Base-by-base conservation (phyloP, 2,113 vertebrate species). In the Myxocyprinus asiaticus region DNA sequence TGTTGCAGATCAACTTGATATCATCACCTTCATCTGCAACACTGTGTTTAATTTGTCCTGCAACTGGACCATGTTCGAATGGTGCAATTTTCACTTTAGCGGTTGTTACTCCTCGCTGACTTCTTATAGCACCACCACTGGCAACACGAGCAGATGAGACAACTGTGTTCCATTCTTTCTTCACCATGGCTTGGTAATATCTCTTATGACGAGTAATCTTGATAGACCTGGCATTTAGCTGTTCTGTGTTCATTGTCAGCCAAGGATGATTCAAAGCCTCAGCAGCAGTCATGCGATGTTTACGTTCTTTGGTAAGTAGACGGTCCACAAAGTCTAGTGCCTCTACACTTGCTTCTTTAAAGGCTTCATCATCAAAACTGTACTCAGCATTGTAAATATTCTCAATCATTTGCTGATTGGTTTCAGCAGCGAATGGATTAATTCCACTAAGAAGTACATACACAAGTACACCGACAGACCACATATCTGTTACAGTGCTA, bases 381-480 rank as follows among this genome's bases (percentile, higher is more conserved):
- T 98, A 99, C 85, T 96, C 96, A 73, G 97, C 96, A 86, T 93
- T 96, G 77, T 93, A 95, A 86, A 99, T 98, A 88, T 96, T 98
- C 88, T 99, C 98, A 88, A 97, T 96, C 80, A 95, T 93, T 90
- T 98, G 96, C 85, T 99, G 98, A 87, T 98, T 96, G 82, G 97
- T 99, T 94, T 99, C 97, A 78, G 98, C 95, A 77, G 92, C 89
- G 89, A 99, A 99, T 82, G 97, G 98, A 88, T 99, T 99, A 66
- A 96, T 91, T 65, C 98, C 98, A 83, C 95, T 95, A 67, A 99
- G 89, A 15, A 99, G 94, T 80, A 99, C 93, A 2, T 99, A 99
- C 0, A 94, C 91, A 63, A 99, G 89, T 3, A 94, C 95, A 85
- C 98, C 98, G 48, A 99, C 94, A 11, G 97, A 94, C 98, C 98